Conservation (phyloP, 1,140 invertebrate species). For the Chironomus striatipennis region DNA sequence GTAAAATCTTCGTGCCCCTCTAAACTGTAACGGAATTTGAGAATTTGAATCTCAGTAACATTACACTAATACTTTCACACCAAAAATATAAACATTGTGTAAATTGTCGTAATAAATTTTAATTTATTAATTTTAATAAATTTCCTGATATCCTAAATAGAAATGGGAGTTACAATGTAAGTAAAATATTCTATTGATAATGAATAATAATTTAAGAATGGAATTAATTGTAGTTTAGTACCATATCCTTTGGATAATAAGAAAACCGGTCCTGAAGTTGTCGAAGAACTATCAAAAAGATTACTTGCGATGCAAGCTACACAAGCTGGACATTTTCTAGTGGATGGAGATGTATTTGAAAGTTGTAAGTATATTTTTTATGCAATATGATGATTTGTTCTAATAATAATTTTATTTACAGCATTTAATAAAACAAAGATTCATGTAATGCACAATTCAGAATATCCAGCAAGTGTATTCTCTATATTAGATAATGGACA, state of each 20-base stretch:
- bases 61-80: no score
- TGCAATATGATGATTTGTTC: background rate
- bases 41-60: no score
- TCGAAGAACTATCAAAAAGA: conserved; percentile 77
- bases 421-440: conserved; percentile 37
- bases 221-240: conserved; percentile 47
- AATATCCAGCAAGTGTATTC: conserved; percentile 90
- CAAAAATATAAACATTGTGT: no score
- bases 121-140: no score
- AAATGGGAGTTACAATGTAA: conserved; percentile 29
- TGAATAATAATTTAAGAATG: background rate
- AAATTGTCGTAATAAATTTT: no score
- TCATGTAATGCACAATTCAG: conserved; percentile 89
- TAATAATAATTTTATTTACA: background rate
- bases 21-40: no score
- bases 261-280: conserved; percentile 72
- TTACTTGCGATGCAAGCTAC: conserved; percentile 75
- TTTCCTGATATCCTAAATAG: no score
- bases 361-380: conserved; percentile 53
- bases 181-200: background rate
- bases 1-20: no score
- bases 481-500: conserved; percentile 80
- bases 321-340: conserved; percentile 79
- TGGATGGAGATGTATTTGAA: conserved; percentile 91
- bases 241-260: conserved; percentile 77